These are phyloP conservation scores for Palloptera scutellata DNA, from an alignment of 2,888 invertebrate species.

Conservation along the genomic window DNA sequence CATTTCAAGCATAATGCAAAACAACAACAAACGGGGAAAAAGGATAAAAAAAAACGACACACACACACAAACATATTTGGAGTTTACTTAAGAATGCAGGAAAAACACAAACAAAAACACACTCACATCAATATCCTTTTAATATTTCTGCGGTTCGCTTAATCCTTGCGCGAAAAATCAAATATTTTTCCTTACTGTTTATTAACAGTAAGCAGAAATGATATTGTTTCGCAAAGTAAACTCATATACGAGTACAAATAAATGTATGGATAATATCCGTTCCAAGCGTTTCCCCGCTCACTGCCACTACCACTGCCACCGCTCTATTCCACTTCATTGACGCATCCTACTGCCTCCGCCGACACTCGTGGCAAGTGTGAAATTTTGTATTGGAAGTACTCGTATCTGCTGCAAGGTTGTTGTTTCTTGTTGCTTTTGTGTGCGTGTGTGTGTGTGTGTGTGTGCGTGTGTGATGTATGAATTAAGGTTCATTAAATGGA, in stretches of 20 bases:
- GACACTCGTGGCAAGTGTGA: too few relatives aligned
- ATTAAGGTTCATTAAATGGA: slow-evolving; percentile 21
- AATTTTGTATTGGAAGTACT: too few relatives aligned
- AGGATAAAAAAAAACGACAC: slow-evolving; percentile 19
- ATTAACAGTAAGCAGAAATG: too few relatives aligned
- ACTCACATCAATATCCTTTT: slow-evolving; percentile 16
- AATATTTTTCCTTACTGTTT: slow-evolving; percentile 17
- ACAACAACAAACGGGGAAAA: background rate
- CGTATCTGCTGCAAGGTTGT: too few relatives aligned
- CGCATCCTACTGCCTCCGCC: too few relatives aligned
- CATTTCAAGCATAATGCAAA: slow-evolving; percentile 18
- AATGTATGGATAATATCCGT: too few relatives aligned
- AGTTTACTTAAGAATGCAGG: slow-evolving; percentile 15
- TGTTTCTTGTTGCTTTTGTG: background rate
- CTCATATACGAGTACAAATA: too few relatives aligned
- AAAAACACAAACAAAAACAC: background rate
- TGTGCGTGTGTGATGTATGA: background rate
- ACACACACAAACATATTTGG: background rate
- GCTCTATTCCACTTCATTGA: too few relatives aligned
- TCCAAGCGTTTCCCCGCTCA: too few relatives aligned
- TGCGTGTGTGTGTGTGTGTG: background rate
- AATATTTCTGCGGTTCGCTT: slow-evolving; percentile 1
- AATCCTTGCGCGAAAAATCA: slow-evolving; percentile 24
- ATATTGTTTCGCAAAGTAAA: too few relatives aligned
- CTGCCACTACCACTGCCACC: too few relatives aligned